Percentiles rank a stretch among this genome's conserved stretches.
phyloP scores from a whole-genome alignment of 2,113 vertebrate genomes.

The Corythornis madagascariensis region DNA sequence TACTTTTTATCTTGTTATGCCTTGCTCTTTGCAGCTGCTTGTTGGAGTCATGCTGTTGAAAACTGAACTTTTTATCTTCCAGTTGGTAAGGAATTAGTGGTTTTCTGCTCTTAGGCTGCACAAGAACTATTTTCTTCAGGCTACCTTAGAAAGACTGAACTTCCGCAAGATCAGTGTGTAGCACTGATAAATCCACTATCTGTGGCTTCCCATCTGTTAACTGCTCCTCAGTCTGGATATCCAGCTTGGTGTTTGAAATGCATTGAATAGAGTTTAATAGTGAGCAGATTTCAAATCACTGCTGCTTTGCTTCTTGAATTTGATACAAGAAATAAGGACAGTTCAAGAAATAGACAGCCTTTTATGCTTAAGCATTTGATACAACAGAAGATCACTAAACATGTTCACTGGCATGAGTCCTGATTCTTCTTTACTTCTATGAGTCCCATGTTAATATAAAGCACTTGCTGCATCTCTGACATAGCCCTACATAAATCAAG shows the following conservation, averaged over 20 bases:
- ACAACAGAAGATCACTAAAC: not conserved
- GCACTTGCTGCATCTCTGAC: not conserved
- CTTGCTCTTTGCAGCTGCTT: slow-evolving; percentile 6
- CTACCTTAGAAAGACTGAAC: not conserved
- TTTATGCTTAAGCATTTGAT: not conserved
- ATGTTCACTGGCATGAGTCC: not conserved
- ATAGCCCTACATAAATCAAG: not conserved
- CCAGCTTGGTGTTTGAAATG: not conserved
- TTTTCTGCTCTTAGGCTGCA: slow-evolving; percentile 13
- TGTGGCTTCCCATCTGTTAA: slow-evolving; percentile 27
- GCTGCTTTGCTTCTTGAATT: not conserved
- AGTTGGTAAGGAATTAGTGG: not conserved
- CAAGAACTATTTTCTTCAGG: not conserved
- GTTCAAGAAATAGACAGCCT: not conserved
- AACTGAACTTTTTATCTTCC: slow-evolving; percentile 4
- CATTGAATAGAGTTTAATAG: not conserved
- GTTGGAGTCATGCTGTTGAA: not conserved
- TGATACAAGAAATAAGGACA: not conserved
- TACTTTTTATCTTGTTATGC: not conserved
- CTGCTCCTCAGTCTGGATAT: slow-evolving; percentile 5
- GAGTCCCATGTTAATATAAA: not conserved
- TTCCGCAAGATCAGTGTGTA: not conserved
- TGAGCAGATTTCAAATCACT: slow-evolving; percentile 24
- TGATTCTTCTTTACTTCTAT: not conserved
- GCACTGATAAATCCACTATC: slow-evolving; percentile 41